Conservation (phyloP, 2,797 vertebrate genomes). For the Xiphophorus birchmanni region DNA sequence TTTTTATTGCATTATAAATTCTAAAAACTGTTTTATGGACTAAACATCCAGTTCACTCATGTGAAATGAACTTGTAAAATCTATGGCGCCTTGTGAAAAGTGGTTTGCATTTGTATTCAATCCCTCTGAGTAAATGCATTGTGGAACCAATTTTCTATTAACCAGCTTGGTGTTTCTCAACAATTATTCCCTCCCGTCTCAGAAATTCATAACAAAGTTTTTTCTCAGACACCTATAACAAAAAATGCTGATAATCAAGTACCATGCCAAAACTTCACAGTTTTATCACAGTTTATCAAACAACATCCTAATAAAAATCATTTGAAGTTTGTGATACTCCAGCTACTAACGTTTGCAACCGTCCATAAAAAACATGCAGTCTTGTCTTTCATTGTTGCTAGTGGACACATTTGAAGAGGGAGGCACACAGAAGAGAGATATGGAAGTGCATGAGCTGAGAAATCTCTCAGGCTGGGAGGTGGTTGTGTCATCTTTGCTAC, state of each 20-base stretch:
- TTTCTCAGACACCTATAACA: not conserved
- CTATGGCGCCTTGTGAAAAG: not conserved
- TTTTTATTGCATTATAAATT: not conserved
- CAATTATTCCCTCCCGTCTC: not conserved
- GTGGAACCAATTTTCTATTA: not conserved
- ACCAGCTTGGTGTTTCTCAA: not conserved
- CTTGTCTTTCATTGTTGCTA: conserved; percentile 22
- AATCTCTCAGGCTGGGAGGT: conserved; percentile 57
- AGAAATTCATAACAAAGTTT: too few species aligned
- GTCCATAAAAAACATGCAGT: conserved; percentile 7
- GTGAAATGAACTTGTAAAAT: not conserved
- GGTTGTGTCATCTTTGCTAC: conserved; percentile 74
- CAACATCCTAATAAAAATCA: not conserved
- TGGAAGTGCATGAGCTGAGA: conserved; percentile 40
- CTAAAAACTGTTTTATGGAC: not conserved
- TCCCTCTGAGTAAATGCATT: not conserved
- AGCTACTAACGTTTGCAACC: conserved; percentile 14
- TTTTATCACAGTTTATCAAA: not conserved
- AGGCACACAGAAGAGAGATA: conserved; percentile 33
- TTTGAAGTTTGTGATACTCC: not conserved
- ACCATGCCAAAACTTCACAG: not conserved
- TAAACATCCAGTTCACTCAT: not conserved
- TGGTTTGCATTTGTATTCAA: not conserved
- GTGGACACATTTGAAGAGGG: conserved; percentile 49
- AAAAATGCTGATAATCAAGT: not conserved